Evolutionary conservation across 2,888 invertebrate genomes (phyloP), one percentile per base, ranked within the genome.

Genomic region (Ephialtes manifestator): DNA sequence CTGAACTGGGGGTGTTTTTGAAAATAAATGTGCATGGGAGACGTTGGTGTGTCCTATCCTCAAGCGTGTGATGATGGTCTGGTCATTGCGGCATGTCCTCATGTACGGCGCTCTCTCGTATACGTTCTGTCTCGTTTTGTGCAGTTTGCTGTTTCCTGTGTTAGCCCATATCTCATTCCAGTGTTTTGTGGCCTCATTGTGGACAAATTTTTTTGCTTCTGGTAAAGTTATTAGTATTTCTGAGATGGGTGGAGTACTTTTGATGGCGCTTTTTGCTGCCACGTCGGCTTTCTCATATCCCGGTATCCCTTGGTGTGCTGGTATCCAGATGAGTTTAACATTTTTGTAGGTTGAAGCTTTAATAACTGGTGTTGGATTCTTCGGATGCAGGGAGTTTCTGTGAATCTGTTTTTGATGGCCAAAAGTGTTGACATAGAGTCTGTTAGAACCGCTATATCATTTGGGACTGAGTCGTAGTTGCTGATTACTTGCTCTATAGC

Each of bases 221-320:
- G 7, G 4, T 24, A 35, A 8, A 0, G 70, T 5, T 31, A 70
- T 70, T 4, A 51, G 70, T 15, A 10, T 39, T 39, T 43, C n/a
- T 2, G 28, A 10, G 20, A 35, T n/a, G 4, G 15, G 31, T 8
- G 18, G 7, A n/a, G 48, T 18, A 51, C 11, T 18, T 18, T 28
- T 24, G 8, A 55, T 15, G 1, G 74, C 79, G 13, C 5, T 13
- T 80, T 83, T 79, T 8, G 83, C 83, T 31, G 39, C 35, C 8
- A 20, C 11, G 15, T 74, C 79, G 1, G 79, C 74, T 20, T 39
- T 35, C 53, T 74, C 76, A 20, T 80, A 80, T 2, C 75, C 83
- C 2, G 46, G 13, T 1, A 79, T 79, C n/a, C 51, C 74, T 65
- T 80, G 79, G n/a, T 83, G 75, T 39, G 68, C 55, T 8, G 83